phyloP scores from a whole-genome alignment of 2,797 vertebrate species.

The Chrysocyon brachyurus region DNA sequence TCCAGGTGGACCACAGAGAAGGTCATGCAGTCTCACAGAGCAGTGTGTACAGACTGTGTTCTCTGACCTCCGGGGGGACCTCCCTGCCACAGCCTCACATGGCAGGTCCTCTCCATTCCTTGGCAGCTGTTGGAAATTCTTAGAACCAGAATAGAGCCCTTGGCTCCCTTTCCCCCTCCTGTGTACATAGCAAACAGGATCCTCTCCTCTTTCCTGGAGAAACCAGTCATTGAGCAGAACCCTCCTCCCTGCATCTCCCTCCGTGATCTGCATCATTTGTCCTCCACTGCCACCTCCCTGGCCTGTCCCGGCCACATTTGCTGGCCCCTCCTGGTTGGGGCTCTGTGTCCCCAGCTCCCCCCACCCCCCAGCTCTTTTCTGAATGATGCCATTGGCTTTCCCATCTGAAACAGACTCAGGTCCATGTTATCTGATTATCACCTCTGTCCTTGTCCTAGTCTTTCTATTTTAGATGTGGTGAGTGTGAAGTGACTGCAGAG shows the following conservation, averaged over 20 bases:
- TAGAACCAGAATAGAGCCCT: neutral
- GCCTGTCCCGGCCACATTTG: neutral
- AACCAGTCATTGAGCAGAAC: neutral
- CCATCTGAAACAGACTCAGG: neutral
- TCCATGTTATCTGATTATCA: neutral
- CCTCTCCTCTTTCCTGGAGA: neutral
- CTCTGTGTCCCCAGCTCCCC: neutral
- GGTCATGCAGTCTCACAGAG: neutral
- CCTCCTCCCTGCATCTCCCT: neutral
- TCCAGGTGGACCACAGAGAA: neutral
- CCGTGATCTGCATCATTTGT: neutral
- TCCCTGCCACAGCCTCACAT: neutral
- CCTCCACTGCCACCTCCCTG: fast-evolving
- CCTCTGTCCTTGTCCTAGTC: neutral
- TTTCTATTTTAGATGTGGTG: neutral
- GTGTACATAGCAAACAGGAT: neutral
- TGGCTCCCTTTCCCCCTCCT: neutral
- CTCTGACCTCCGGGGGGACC: neutral
- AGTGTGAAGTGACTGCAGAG: neutral
- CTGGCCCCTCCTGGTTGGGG: neutral
- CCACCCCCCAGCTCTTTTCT: neutral
- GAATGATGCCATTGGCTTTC: neutral
- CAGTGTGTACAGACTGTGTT: neutral
- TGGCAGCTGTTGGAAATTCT: neutral
- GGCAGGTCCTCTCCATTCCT: neutral